Evolutionary conservation across 2,113 vertebrate species (phyloP), one percentile per base, ranked within the genome.

Genomic region (Oryzias javanicus): DNA sequence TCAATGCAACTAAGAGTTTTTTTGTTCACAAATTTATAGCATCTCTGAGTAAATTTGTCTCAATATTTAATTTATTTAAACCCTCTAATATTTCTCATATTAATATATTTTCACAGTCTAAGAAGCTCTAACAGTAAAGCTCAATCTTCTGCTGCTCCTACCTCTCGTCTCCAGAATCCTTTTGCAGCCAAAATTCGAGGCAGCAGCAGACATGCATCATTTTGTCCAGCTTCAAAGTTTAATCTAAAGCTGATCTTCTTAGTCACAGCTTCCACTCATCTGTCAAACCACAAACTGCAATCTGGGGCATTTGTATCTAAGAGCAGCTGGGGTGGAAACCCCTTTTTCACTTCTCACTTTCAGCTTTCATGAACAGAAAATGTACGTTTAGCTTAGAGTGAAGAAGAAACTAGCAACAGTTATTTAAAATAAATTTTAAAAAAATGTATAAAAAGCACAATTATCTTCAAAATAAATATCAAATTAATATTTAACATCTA

Each of bases 271-370:
- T 46, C 46, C 27, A 7, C 45, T 5, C 45, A 50, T 62, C 20
- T 45, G 46, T 46, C 35, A 4, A 45, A 47, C n/a, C 16, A 52
- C 15, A 1, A 65, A 56, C 64, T 70, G 22, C 63, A 68, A 29
- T 14, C 14, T n/a, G 14, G 41, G 6, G 13, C 22, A 18, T 69
- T 2, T 25, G 20, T 29, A 18, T 2, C 4, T 50, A 61, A 17
- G 2, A 3, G 6, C 27, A 51, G 42, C 22, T 17, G 24, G 18
- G 7, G 42, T n/a, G 16, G 22, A 47, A 8, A 4, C n/a, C 13
- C 16, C 7, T 66, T 76, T 76, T 49, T 83, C 73, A 82, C 72
- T 79, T 81, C 78, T 83, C 66, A 35, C 20, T 75, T 20, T 58
- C 67, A 24, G 49, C 45, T 82, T 49, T 74, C 24, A 49, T 5